These are phyloP conservation scores for Hydropotes inermis DNA, from an alignment of 2,113 vertebrate genomes.

Conservation along the genomic window DNA sequence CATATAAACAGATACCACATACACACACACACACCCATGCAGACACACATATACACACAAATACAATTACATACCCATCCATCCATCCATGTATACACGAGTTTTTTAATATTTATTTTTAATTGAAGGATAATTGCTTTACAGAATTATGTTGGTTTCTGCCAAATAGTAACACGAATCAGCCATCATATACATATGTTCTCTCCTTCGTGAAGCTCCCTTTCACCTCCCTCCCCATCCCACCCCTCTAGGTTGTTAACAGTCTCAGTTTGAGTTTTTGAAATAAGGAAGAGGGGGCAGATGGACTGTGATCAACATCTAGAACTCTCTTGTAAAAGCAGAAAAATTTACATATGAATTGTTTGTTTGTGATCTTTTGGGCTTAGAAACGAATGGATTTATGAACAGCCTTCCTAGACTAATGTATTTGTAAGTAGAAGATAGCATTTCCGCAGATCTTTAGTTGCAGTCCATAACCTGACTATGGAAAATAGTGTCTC, in stretches of 20 bases:
- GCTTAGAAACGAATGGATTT: background rate
- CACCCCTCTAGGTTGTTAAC: background rate
- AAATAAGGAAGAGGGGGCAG: background rate
- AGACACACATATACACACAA: background rate
- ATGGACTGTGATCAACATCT: background rate
- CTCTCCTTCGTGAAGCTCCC: background rate
- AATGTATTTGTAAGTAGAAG: background rate
- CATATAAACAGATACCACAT: background rate
- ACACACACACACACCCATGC: background rate
- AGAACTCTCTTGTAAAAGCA: background rate
- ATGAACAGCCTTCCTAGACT: background rate
- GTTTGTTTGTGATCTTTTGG: conserved; percentile 13
- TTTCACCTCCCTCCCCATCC: background rate
- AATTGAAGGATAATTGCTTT: background rate
- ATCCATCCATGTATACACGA: background rate
- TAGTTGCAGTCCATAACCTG: background rate
- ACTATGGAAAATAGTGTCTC: background rate
- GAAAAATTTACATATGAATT: background rate
- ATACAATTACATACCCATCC: background rate
- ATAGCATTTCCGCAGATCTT: background rate
- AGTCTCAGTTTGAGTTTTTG: background rate
- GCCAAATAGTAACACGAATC: background rate
- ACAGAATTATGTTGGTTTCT: background rate
- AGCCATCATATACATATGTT: background rate
- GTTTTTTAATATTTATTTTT: background rate